These are phyloP conservation scores for Strigamia maritima DNA, from an alignment of 2,888 invertebrate genomes.

Conservation along the genomic window DNA sequence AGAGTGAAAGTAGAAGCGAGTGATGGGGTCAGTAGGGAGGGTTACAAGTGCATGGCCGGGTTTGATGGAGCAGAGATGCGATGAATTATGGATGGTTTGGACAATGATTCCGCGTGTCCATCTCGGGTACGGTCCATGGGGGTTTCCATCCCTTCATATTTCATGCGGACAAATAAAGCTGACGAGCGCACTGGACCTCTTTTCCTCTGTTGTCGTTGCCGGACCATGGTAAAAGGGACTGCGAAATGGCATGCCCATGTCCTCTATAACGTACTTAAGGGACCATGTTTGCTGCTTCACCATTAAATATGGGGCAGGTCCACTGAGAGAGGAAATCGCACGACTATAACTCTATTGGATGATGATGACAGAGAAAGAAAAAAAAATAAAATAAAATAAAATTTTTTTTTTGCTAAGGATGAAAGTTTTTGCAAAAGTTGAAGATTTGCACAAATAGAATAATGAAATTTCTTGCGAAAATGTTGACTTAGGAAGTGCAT, in stretches of 20 bases:
- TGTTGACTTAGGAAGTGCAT: neutral
- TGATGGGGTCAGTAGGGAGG: neutral
- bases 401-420: neutral
- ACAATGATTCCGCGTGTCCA: conserved; percentile 32
- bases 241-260: conserved; percentile 16
- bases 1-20: conserved; percentile 1
- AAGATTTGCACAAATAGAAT: neutral
- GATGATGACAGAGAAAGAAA: neutral
- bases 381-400: neutral
- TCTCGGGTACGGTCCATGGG: conserved; percentile 1
- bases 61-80: conserved; percentile 34
- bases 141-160: conserved; percentile 32
- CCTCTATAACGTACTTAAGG: conserved; percentile 34
- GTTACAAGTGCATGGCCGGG: neutral
- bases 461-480: neutral
- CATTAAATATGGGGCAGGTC: conserved; percentile 18
- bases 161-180: conserved; percentile 32
- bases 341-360: conserved; percentile 19
- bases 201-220: conserved; percentile 17
- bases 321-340: conserved; percentile 4
- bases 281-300: conserved; percentile 7
- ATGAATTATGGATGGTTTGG: conserved; percentile 23
- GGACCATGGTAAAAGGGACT: conserved; percentile 26
- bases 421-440: neutral
- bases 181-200: conserved; percentile 32